Evolutionary conservation across 2,888 invertebrate species (phyloP), one percentile per base, ranked within the genome.

Genomic region (Acheta domesticus): DNA sequence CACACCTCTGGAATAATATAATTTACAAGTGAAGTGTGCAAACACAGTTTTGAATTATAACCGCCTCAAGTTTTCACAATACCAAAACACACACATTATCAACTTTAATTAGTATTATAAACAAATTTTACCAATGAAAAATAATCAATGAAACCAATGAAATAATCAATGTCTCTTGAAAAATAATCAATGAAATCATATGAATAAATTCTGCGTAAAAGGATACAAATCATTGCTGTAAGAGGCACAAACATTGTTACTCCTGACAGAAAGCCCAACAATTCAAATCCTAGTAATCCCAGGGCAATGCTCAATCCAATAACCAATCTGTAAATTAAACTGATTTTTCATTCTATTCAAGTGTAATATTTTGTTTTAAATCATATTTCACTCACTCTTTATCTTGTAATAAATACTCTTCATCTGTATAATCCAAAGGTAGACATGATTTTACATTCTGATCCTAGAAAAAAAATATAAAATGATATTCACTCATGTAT

Each of bases 201-300:
- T 77, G 14, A 48, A 16, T 77, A 77, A 36, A 36, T 36, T 36
- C 36, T 36, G 36, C 8, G 1, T 36, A 36, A 89, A 93, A 93
- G 93, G 93, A 93, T 93, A 93, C 93, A 94, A 77, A 91, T 87
- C 81, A 93, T 87, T 81, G 91, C 90, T 83, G 91, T 91, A 83
- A 90, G 89, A 75, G 90, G 87, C 85, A 91, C 90, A 87, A 94
- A 94, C 92, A 93, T 93, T 77, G 93, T 92, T 83, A 93, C 87
- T 84, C 94, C 94, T 78, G 90, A 89, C 83, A 93, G 87, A 88
- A 94, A 94, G 82, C 91, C 91, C 81, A 91, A 86, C 84, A 92
- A 85, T 87, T 94, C 94, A 85, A 92, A 86, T 82, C 89, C 86
- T 83, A 92, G 89, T 83, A 92, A 87, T 80, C 89, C 90, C 83